Base-by-base conservation (phyloP, 2,888 invertebrate species). In the Mesopsocus fuscifrons region DNA sequence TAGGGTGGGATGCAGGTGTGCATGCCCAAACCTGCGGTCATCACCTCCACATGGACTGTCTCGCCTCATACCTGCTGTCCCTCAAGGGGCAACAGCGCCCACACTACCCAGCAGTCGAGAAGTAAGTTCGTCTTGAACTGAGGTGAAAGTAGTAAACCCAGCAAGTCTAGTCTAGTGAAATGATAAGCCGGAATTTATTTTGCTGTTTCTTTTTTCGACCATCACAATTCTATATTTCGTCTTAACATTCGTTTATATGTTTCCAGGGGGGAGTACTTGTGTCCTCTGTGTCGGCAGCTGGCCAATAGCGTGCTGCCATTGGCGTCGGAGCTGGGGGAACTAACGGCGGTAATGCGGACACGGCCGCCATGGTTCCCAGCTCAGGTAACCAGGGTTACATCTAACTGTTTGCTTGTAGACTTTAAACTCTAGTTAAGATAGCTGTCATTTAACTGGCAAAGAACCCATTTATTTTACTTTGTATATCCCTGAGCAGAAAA, bases 11-110 rank as follows among this genome's bases (percentile, higher is more conserved):
- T 61, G 85, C 87, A 49, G 94, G 94, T 43, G 85, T 94, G 42
- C 82, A 87, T 61, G 84, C 89, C 42, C 84, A 85, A 62, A 87
- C 94, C 2, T 97, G 97, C 66, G 95, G 97, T 0, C 98, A 98
- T 65, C 88, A 91, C 63, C 72, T 97, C 46, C 97, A 98, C 65
- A 70, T 94, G 54, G 83, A 85, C 58, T 98, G 98, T 61, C 76
- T 92, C 55, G 79, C 81, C 57, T 77, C 88, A 0, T 98, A 97
- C 66, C 68, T 92, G 53, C 74, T 78, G 53, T 83, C 92, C 23
- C 68, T 95, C 47, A 71, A 77, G 52, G 75, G 75, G 47, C 78
- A 80, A 50, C 80, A 82, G 58, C 68, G 83, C 22, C 74, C 74
- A 49, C 78, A 78, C 59, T 77, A 72, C 59, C 63, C 85, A 41